phyloP scores from a whole-genome alignment of 2,113 vertebrate species.

The Psilopsiagon aurifrons region DNA sequence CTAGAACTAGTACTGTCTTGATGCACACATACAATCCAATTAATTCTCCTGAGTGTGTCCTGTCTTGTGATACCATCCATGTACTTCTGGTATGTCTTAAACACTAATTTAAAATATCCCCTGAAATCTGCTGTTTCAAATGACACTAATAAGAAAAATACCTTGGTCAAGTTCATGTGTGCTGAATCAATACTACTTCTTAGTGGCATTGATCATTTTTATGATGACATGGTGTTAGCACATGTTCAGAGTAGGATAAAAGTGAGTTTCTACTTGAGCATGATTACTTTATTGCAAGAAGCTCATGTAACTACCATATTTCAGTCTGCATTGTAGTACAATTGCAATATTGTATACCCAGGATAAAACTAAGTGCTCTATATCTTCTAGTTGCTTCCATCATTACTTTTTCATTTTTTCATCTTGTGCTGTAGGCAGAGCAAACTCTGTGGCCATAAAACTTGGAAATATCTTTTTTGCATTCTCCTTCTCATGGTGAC shows the following conservation, averaged over 20 bases:
- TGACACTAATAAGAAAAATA: neutral
- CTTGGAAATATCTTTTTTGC: neutral
- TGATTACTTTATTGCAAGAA: neutral
- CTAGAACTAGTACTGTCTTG: neutral
- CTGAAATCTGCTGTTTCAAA: neutral
- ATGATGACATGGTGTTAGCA: neutral
- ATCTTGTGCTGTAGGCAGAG: neutral
- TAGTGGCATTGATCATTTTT: neutral
- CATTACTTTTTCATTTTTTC: neutral
- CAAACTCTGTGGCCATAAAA: neutral
- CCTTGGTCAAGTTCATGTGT: neutral
- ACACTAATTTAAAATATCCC: neutral
- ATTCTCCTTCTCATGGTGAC: neutral
- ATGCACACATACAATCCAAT: neutral
- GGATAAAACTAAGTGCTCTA: neutral
- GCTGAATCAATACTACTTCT: neutral
- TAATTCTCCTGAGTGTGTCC: neutral
- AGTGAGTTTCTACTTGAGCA: neutral
- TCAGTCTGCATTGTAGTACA: neutral
- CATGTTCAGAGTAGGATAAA: neutral
- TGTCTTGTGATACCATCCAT: neutral
- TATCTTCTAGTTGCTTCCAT: neutral
- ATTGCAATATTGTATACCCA: neutral
- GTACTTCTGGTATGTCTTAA: neutral
- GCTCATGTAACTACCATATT: neutral